Evolutionary conservation across 2,113 vertebrate genomes (phyloP).

Genomic region (Marmota monax): DNA sequence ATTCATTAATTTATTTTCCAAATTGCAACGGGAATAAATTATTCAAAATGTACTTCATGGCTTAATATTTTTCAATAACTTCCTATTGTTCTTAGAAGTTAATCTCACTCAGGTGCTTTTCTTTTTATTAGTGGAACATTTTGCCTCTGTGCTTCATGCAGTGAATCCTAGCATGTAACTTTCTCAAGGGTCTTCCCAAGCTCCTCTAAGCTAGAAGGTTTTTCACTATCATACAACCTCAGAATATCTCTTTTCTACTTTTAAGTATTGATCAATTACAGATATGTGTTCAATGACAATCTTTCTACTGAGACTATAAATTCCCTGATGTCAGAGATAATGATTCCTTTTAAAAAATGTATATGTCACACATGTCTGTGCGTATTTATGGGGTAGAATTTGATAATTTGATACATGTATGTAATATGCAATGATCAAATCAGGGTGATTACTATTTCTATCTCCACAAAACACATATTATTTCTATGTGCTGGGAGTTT

Average conservation of each 20-base stretch:
- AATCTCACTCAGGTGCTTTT: background rate
- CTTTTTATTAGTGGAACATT: background rate
- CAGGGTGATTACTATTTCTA: too few species aligned
- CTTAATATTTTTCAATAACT: background rate
- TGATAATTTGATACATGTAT: too few species aligned
- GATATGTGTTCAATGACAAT: background rate
- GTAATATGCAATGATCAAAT: too few species aligned
- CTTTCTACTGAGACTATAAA: background rate
- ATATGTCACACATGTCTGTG: too few species aligned
- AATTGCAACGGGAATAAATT: background rate
- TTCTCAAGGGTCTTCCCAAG: background rate
- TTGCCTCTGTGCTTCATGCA: background rate
- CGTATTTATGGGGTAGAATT: too few species aligned
- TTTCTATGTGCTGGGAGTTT: too few species aligned
- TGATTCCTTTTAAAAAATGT: too few species aligned
- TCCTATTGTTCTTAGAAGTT: background rate
- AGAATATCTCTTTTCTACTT: background rate
- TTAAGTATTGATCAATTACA: background rate
- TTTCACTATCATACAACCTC: background rate
- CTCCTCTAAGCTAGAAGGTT: background rate
- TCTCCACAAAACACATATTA: too few species aligned
- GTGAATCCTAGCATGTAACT: background rate
- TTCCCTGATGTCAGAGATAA: background rate
- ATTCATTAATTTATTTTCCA: constrained; percentile 25
- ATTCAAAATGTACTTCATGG: background rate